Evolutionary conservation across 2,113 vertebrate species (phyloP).

Genomic region (Hipposideros armiger): DNA sequence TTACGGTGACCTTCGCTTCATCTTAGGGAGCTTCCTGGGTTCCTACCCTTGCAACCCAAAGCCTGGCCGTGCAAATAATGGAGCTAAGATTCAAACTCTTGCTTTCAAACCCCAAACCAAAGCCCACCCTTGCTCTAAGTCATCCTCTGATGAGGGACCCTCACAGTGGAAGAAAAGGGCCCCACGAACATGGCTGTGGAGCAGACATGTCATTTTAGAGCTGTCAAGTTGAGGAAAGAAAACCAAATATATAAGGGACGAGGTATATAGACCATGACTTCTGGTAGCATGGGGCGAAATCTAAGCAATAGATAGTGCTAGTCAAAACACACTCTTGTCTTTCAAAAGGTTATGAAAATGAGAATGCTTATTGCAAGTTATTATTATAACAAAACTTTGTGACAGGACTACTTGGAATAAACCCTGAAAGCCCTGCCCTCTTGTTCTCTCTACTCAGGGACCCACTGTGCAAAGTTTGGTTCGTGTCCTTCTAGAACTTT

Average conservation of each 20-base stretch:
- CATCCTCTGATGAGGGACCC: neutral
- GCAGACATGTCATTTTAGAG: neutral
- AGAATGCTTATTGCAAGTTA: neutral
- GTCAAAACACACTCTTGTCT: neutral
- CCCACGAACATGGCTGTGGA: too few relatives aligned
- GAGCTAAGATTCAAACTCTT: neutral
- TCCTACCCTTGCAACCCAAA: neutral
- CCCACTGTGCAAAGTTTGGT: neutral
- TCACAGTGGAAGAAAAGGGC: neutral
- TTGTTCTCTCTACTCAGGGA: neutral
- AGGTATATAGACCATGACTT: neutral
- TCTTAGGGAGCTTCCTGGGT: neutral
- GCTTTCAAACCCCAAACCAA: neutral
- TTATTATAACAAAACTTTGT: neutral
- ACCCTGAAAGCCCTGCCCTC: neutral
- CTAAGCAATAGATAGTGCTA: neutral
- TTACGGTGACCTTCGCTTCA: neutral
- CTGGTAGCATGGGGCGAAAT: neutral
- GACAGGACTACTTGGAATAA: neutral
- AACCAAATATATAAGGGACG: neutral
- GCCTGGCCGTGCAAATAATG: neutral
- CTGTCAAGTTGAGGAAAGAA: neutral
- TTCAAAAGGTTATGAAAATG: neutral
- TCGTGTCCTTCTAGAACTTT: neutral
- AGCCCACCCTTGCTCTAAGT: fast-evolving